Conservation (phyloP, 2,113 vertebrate species). For the Litocranius walleri region DNA sequence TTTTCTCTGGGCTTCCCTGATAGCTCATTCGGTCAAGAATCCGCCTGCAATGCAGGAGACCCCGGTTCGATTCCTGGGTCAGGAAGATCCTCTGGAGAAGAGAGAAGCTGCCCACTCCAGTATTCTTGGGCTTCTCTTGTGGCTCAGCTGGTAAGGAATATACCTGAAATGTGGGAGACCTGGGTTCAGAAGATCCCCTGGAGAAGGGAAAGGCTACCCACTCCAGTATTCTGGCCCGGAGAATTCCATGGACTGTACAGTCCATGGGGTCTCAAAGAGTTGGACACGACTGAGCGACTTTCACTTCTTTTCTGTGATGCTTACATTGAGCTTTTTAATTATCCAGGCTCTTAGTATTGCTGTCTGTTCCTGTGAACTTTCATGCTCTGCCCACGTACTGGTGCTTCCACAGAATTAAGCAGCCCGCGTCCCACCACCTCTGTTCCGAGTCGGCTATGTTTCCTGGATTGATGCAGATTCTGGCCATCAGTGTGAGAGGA, state of each 20-base stretch:
- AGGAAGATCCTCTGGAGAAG: not conserved
- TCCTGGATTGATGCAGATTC: not conserved
- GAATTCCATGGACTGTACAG: not conserved
- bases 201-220: not conserved
- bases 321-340: not conserved
- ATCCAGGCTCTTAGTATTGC: not conserved
- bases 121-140: not conserved
- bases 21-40: not conserved
- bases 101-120: not conserved
- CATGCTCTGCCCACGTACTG: not conserved
- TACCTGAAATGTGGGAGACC: fast-evolving
- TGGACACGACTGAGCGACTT: fast-evolving
- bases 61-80: fast-evolving
- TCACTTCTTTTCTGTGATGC: not conserved
- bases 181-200: not conserved
- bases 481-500: not conserved
- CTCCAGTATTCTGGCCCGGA: not conserved
- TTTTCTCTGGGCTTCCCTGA: not conserved
- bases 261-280: not conserved
- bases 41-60: not conserved
- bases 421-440: not conserved
- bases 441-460: not conserved
- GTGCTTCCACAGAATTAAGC: not conserved
- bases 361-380: not conserved
- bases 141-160: not conserved